phyloP scores from a whole-genome alignment of 2,888 invertebrate species.

The Erebia ligea region DNA sequence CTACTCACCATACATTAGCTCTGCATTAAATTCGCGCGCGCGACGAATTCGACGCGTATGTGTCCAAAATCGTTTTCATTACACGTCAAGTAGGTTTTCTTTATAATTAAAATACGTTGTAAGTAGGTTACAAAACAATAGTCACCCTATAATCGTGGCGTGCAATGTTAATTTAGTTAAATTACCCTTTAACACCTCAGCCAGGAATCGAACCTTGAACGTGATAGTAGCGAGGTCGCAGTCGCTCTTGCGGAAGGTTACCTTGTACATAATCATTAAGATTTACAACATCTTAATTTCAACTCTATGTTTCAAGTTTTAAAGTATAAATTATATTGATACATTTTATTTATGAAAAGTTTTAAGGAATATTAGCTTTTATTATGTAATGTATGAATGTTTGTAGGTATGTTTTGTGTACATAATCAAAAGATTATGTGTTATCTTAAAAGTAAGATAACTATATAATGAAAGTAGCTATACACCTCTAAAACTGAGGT shows the following conservation, averaged over 20 bases:
- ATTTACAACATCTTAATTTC: constrained; percentile 1
- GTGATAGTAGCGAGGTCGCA: constrained; percentile 70
- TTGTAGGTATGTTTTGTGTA: not conserved
- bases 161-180: constrained; percentile 13
- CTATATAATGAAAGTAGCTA: not conserved
- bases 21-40: too few relatives aligned
- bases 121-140: not conserved
- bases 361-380: constrained; percentile 1
- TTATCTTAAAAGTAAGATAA: not conserved
- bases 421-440: not conserved
- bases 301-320: not conserved
- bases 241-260: constrained; percentile 64
- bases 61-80: too few relatives aligned
- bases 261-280: constrained; percentile 31
- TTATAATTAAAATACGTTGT: too few relatives aligned
- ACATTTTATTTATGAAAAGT: not conserved
- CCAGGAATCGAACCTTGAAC: constrained; percentile 70
- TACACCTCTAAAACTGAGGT: not conserved
- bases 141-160: not conserved
- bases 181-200: constrained; percentile 16
- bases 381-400: not conserved
- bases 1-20: too few relatives aligned
- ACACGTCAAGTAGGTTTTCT: too few relatives aligned
- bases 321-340: constrained; percentile 11
- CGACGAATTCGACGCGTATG: too few relatives aligned